These are phyloP conservation scores for Lagothrix lagotricha DNA, from an alignment of 2,797 vertebrate species.

Conservation along the genomic window DNA sequence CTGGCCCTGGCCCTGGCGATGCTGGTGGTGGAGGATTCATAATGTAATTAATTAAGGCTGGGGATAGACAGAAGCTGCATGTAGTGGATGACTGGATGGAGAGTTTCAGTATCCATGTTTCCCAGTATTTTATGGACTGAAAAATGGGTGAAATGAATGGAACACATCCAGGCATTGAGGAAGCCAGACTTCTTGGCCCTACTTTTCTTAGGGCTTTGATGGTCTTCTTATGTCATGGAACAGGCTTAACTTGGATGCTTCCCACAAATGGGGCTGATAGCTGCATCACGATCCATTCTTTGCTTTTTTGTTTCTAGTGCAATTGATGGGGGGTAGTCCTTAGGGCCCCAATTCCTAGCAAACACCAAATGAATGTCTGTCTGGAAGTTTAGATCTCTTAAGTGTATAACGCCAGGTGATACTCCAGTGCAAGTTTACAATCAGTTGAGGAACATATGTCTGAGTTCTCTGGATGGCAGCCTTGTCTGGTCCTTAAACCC, in stretches of 20 bases:
- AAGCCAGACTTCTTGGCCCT: not conserved
- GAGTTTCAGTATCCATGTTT: not conserved
- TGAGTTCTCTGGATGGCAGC: not conserved
- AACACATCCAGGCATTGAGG: not conserved
- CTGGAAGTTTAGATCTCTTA: not conserved
- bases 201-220: not conserved
- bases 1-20: not conserved
- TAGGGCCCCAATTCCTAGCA: not conserved
- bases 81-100: not conserved
- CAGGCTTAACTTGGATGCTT: not conserved
- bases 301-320: constrained; percentile 29
- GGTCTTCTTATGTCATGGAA: not conserved
- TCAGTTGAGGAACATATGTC: not conserved
- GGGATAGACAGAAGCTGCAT: not conserved
- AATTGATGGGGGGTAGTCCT: not conserved
- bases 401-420: not conserved
- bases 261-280: not conserved
- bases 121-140: not conserved
- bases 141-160: not conserved
- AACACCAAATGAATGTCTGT: constrained; percentile 33
- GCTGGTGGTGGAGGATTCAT: not conserved
- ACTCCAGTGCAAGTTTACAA: not conserved
- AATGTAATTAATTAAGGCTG: not conserved
- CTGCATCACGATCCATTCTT: not conserved
- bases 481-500: not conserved